Evolutionary conservation across 92 coral and sea anemone genomes (phyloP).

Genomic region (Muricea muricata): DNA sequence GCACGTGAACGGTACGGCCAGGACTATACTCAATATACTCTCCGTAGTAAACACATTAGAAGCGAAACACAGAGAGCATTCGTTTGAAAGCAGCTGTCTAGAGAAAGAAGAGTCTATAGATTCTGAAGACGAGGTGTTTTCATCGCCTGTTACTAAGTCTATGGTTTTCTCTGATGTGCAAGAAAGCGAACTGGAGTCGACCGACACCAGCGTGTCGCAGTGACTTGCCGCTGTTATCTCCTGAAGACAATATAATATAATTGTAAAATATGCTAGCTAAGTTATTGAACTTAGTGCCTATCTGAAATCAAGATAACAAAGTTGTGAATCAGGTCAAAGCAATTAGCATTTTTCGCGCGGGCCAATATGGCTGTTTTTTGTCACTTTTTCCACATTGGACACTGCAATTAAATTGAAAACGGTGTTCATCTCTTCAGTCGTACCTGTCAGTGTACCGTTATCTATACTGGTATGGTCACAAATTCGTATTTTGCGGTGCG

Average conservation of each 20-base stretch:
- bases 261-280: background rate
- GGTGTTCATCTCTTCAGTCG: too few relatives aligned
- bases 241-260: background rate
- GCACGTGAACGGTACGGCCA: background rate
- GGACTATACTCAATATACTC: conserved; percentile 11
- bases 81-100: background rate
- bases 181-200: conserved; percentile 24
- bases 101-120: background rate
- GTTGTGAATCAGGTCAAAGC: too few relatives aligned
- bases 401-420: too few relatives aligned
- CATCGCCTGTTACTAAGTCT: background rate
- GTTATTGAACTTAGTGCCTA: too few relatives aligned
- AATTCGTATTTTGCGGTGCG: too few relatives aligned
- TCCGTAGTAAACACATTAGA: conserved; percentile 20
- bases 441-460: too few relatives aligned
- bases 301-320: too few relatives aligned
- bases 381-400: too few relatives aligned
- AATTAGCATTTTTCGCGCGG: too few relatives aligned
- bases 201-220: conserved; percentile 36
- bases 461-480: too few relatives aligned
- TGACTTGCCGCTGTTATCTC: background rate
- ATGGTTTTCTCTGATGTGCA: background rate
- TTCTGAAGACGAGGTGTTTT: conserved; percentile 35
- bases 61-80: conserved; percentile 17
- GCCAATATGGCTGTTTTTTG: too few relatives aligned